Percentiles rank a stretch among this genome's conserved stretches.
Evolutionary conservation across 2,888 invertebrate genomes (phyloP).

Genomic region (Heteropelma amictum): DNA sequence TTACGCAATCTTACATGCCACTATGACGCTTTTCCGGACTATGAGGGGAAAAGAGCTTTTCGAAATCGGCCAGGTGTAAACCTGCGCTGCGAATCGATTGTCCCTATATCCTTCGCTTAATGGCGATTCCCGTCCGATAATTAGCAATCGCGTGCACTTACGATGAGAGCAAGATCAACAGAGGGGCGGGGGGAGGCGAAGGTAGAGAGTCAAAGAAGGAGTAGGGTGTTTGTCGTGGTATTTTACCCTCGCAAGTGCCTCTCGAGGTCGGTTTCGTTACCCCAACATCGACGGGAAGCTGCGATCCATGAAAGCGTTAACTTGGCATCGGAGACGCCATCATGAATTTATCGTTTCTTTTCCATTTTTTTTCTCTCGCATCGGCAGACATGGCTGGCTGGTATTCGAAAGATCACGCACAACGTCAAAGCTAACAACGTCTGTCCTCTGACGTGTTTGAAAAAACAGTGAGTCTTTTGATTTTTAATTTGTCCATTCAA

Average conservation of each 20-base stretch:
- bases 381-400: constrained; percentile 96
- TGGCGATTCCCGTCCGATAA: constrained; percentile 41
- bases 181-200: too few species aligned
- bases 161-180: background rate
- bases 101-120: constrained; percentile 24
- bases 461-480: constrained; percentile 96
- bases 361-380: constrained; percentile 57
- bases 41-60: background rate
- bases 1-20: too few species aligned
- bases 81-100: constrained; percentile 39
- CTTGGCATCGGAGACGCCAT: background rate
- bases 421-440: constrained; percentile 99
- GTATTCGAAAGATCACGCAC: constrained; percentile 95
- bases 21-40: too few species aligned
- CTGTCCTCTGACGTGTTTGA: constrained; percentile 98
- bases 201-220: too few species aligned
- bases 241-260: too few species aligned
- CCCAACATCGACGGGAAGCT: too few species aligned
- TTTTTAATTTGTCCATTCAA: background rate
- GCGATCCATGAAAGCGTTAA: too few species aligned
- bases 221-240: too few species aligned
- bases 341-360: constrained; percentile 23
- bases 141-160: constrained; percentile 45
- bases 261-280: too few species aligned
- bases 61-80: too few species aligned